Evolutionary conservation across 2,888 invertebrate species (phyloP), one percentile per base, ranked within the genome.

Genomic region (Lamellibrachia columna): DNA sequence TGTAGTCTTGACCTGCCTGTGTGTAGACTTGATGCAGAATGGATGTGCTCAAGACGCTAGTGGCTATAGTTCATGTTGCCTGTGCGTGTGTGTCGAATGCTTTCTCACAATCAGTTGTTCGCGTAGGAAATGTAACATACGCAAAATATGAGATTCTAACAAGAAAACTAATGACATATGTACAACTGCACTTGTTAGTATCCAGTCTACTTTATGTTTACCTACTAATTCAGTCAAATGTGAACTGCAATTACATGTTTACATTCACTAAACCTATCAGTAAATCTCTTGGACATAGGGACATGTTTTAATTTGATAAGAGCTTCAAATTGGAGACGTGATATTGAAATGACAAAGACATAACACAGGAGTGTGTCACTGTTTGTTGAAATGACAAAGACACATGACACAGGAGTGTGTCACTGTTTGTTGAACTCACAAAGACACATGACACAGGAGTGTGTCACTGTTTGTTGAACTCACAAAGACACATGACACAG

Each of bases 31-130:
- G 40, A 6, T 75, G 22, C n/a, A 15, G 22, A 75, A 75, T 75
- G 75, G 75, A 75, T 75, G 75, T 75, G 75, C 22, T 75, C n/a
- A 75, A 75, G 75, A n/a, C 75, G 75, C 75, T 75, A 75, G 75
- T 75, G 22, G 22, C 4, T 75, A 11, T 75, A 75, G 75, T 22
- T 75, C 75, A 75, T 75, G 75, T 75, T 75, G 75, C 75, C 75
- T 75, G 75, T n/a, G 75, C n/a, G 75, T 75, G 75, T 75, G 75
- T 75, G 75, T 75, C 22, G 75, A 75, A 22, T 75, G 75, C 75
- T 75, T 75, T 75, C 22, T 22, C 22, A 75, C 22, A 40, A 75
- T 75, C 75, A 15, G 22, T 75, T 75, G 22, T 15, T 75, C 15
- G 40, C 40, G 40, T 40, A 40, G 40, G 40, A 40, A 40, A 40